Conservation (phyloP, 2,888 invertebrate species). For the Cosmorhoe ocellata region DNA sequence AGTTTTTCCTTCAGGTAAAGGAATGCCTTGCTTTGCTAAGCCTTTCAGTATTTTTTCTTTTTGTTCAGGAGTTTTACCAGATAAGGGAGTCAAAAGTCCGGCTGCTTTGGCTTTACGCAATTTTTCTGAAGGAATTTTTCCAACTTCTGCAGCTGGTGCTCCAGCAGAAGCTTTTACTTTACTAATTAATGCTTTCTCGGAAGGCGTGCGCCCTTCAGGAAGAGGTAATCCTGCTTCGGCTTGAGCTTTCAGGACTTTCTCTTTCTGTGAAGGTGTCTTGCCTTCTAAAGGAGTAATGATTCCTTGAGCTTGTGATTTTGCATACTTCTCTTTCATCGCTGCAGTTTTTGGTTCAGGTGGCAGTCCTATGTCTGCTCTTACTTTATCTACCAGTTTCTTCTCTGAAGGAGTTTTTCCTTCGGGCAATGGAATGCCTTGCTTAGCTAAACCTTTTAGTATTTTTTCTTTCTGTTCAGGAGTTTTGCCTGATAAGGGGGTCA, state of each 20-base stretch:
- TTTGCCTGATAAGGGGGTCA: constrained; percentile 36
- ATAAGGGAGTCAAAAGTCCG: too few species aligned
- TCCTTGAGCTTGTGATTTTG: constrained; percentile 34
- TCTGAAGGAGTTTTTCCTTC: constrained; percentile 46
- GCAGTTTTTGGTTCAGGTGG: constrained; percentile 32
- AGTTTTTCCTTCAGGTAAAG: too few species aligned
- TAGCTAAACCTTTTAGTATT: constrained; percentile 36
- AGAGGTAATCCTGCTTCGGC: constrained; percentile 32
- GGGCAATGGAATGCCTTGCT: constrained; percentile 41
- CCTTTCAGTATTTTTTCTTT: constrained; percentile 31
- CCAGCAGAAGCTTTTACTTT: too few species aligned
- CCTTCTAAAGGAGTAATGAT: constrained; percentile 44
- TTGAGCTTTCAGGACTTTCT: constrained; percentile 35
- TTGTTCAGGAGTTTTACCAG: constrained; percentile 8
- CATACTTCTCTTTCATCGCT: background rate
- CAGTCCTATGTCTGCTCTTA: constrained; percentile 29
- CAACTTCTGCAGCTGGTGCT: too few species aligned
- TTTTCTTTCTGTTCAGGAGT: constrained; percentile 35
- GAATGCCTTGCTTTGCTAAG: too few species aligned
- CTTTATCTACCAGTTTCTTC: constrained; percentile 35
- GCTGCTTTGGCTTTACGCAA: too few species aligned
- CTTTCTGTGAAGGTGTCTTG: constrained; percentile 37
- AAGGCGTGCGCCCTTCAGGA: constrained; percentile 24
- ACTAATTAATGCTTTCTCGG: too few species aligned
- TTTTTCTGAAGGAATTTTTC: too few species aligned